A percentile compares a stretch with the other conserved stretches of the same genome.
Evolutionary conservation across 1,140 invertebrate species (phyloP).

Genomic region (Gonioctena quinquepunctata): DNA sequence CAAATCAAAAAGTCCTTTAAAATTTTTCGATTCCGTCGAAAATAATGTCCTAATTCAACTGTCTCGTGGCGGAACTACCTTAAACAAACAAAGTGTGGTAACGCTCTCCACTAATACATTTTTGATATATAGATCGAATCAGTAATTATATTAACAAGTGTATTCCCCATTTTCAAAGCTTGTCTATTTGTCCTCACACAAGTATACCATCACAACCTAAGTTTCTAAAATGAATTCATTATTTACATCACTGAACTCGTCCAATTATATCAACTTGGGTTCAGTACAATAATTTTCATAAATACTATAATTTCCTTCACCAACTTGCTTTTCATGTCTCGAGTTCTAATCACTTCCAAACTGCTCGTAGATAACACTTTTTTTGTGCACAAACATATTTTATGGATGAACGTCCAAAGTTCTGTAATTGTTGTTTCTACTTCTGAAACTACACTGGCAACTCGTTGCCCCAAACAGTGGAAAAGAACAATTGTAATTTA

Average conservation of each 20-base stretch:
- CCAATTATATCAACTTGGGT: conserved; percentile 7
- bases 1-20: too few relatives aligned
- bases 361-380: conserved; percentile 5
- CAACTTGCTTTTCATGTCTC: not conserved
- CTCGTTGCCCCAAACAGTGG: too few relatives aligned
- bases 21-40: too few relatives aligned
- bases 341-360: not conserved
- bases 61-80: too few relatives aligned
- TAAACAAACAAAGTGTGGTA: too few relatives aligned
- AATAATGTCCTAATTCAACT: too few relatives aligned
- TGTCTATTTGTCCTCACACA: too few relatives aligned
- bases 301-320: conserved; percentile 24
- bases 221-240: not conserved
- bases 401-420: not conserved
- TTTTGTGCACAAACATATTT: not conserved
- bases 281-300: conserved; percentile 15
- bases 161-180: too few relatives aligned
- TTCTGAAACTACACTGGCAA: not conserved
- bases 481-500: too few relatives aligned
- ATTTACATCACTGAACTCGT: conserved; percentile 7
- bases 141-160: too few relatives aligned
- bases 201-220: not conserved
- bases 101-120: too few relatives aligned
- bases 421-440: conserved; percentile 4
- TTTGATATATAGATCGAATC: too few relatives aligned